phyloP scores from a whole-genome alignment of 1,140 invertebrate genomes.

The Cyphomyrmex costatus region DNA sequence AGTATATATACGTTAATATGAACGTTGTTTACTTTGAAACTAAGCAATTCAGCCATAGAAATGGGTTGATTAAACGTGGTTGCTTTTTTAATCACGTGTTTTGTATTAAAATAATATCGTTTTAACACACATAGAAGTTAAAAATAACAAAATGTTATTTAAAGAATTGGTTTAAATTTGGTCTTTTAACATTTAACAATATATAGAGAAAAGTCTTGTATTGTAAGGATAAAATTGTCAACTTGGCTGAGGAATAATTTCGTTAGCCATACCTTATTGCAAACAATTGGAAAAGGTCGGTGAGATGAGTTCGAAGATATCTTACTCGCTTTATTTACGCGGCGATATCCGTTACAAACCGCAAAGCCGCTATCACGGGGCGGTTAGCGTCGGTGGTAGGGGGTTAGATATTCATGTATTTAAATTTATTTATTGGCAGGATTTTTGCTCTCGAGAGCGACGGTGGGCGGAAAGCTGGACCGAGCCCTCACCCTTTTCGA shows the following conservation, averaged over 20 bases:
- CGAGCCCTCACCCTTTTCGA: conserved; percentile 21
- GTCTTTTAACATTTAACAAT: no score
- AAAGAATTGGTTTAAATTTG: no score
- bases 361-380: conserved; percentile 66
- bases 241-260: not conserved
- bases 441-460: conserved; percentile 79
- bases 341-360: conserved; percentile 63
- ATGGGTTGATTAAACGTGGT: no score
- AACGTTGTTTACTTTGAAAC: no score
- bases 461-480: conserved; percentile 58
- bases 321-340: conserved; percentile 28
- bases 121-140: no score
- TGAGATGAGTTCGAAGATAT: conserved; percentile 15
- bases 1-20: no score
- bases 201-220: no score
- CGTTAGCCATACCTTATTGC: not conserved
- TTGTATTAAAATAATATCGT: no score
- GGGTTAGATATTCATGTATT: conserved; percentile 85
- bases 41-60: no score
- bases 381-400: conserved; percentile 48
- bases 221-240: no score
- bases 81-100: no score
- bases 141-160: no score
- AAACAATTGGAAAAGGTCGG: not conserved
- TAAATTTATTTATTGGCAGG: conserved; percentile 86